Conservation (phyloP, 2,888 invertebrate species). For the Podabrus alpinus region DNA sequence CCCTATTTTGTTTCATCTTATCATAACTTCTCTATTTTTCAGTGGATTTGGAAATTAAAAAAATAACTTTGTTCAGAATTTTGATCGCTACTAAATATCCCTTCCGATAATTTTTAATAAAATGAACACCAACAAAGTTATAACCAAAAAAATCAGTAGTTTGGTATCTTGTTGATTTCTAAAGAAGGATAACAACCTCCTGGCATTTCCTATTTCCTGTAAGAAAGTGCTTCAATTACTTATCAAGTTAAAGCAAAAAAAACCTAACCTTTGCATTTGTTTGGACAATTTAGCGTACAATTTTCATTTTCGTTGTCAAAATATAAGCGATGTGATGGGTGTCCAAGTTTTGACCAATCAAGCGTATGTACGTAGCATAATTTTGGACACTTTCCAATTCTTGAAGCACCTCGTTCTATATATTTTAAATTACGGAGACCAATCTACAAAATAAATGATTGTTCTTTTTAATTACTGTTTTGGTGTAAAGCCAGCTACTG, state of each 20-base stretch:
- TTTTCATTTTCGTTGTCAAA: slow-evolving; percentile 10
- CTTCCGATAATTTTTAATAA: no score
- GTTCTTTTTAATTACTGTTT: not conserved
- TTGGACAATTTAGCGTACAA: slow-evolving; percentile 1
- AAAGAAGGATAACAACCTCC: not conserved
- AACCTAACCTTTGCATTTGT: slow-evolving; percentile 9
- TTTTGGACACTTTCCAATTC: slow-evolving; percentile 73
- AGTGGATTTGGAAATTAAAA: no score
- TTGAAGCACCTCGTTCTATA: slow-evolving; percentile 81
- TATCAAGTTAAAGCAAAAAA: not conserved
- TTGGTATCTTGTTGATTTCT: no score
- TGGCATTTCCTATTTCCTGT: not conserved
- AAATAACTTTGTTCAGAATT: no score
- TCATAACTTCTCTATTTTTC: no score
- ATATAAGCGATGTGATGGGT: not conserved
- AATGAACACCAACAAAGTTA: no score
- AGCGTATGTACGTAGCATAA: slow-evolving; percentile 78
- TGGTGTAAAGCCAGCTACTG: no score
- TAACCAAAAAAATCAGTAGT: no score
- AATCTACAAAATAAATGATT: slow-evolving; percentile 60
- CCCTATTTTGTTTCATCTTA: no score
- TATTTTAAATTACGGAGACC: slow-evolving; percentile 72
- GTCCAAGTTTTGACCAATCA: slow-evolving; percentile 64
- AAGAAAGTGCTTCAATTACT: no score
- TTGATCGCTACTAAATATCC: no score